phyloP scores from a whole-genome alignment of 2,113 vertebrate species.

The Dasyprocta punctata region DNA sequence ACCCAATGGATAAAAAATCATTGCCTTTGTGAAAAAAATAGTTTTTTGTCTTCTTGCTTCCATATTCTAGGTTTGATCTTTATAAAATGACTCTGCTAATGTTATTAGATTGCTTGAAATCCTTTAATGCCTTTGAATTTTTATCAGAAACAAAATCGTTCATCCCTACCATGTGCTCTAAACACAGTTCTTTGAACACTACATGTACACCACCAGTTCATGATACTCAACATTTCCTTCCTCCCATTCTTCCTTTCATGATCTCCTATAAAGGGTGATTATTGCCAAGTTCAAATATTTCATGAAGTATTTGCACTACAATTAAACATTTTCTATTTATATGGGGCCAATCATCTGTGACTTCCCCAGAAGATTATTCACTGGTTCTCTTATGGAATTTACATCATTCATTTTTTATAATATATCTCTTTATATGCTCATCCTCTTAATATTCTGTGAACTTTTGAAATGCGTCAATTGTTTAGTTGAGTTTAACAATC shows the following conservation, averaged over 20 bases:
- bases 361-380: background rate
- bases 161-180: background rate
- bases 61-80: background rate
- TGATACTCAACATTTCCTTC: rapidly evolving
- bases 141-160: background rate
- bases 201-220: background rate
- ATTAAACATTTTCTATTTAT: background rate
- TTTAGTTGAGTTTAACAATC: background rate
- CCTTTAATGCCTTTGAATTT: conserved; percentile 7
- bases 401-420: background rate
- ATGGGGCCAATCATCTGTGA: background rate
- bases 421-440: background rate
- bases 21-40: background rate
- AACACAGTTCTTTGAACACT: background rate
- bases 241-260: background rate
- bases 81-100: background rate
- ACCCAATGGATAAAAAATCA: background rate
- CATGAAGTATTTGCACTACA: background rate
- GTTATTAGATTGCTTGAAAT: conserved; percentile 13
- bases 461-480: background rate
- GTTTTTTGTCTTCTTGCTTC: conserved; percentile 8
- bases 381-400: background rate
- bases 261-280: background rate
- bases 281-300: background rate
- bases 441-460: background rate